phyloP scores from a whole-genome alignment of 2,888 invertebrate species.

The Neocrepidodera transversa region DNA sequence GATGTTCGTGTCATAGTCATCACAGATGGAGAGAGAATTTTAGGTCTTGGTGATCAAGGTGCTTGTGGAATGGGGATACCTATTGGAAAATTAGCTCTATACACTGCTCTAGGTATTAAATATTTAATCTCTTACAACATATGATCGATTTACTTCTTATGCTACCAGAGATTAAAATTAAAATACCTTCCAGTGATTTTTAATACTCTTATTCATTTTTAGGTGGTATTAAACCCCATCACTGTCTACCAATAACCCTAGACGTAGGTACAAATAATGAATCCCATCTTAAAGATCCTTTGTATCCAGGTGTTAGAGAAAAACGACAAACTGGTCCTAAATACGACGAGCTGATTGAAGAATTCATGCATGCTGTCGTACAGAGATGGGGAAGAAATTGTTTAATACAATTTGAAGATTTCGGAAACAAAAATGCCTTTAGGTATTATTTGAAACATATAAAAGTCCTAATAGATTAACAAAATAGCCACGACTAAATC shows the following conservation, averaged over 20 bases:
- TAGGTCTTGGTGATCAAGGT: slow-evolving; percentile 97
- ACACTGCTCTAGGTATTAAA: slow-evolving; percentile 79
- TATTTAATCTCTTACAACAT: not conserved
- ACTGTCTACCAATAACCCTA: slow-evolving; percentile 91
- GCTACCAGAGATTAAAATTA: too few species aligned
- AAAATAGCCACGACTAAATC: too few species aligned
- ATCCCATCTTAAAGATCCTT: slow-evolving; percentile 77
- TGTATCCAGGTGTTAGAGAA: slow-evolving; percentile 93
- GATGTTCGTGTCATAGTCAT: slow-evolving; percentile 91
- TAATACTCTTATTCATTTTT: not conserved
- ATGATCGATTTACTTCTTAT: too few species aligned
- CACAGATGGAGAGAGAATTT: slow-evolving; percentile 97
- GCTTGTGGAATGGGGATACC: slow-evolving; percentile 99
- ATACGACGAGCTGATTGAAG: slow-evolving; percentile 94
- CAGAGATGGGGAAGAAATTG: slow-evolving; percentile 84
- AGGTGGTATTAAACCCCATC: slow-evolving; percentile 94
- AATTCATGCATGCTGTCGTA: slow-evolving; percentile 95
- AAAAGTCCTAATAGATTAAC: too few species aligned
- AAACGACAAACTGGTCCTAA: slow-evolving; percentile 79
- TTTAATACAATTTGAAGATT: slow-evolving; percentile 96
- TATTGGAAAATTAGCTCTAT: slow-evolving; percentile 93
- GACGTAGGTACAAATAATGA: slow-evolving; percentile 91
- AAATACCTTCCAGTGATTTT: too few species aligned
- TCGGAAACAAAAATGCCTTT: slow-evolving; percentile 97
- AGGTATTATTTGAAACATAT: slow-evolving; percentile 60